phyloP scores from a whole-genome alignment of 2,113 vertebrate species.

The Ochotona curzoniae region DNA sequence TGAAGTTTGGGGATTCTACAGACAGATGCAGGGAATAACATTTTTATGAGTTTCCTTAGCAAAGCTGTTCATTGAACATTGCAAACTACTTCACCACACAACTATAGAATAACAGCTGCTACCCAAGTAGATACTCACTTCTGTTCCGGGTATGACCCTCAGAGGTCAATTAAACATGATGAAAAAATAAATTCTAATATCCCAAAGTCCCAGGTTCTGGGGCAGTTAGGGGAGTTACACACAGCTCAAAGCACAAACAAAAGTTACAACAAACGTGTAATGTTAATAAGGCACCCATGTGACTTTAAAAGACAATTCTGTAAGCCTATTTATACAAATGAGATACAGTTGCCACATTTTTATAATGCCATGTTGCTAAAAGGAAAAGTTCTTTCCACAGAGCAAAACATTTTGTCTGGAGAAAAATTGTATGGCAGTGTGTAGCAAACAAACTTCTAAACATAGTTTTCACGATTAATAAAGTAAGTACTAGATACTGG shows the following conservation, averaged over 20 bases:
- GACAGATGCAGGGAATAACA: not conserved
- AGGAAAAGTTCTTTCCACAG: constrained; percentile 37
- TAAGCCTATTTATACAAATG: constrained; percentile 46
- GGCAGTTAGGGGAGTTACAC: not conserved
- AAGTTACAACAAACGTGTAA: constrained; percentile 42
- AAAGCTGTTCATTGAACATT: not conserved
- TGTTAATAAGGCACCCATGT: constrained; percentile 5
- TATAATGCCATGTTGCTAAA: constrained; percentile 34
- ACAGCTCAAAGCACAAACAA: constrained; percentile 53
- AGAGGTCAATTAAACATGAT: constrained; percentile 18
- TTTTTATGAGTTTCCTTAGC: constrained; percentile 33
- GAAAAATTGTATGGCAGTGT: not conserved
- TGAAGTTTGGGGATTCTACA: not conserved
- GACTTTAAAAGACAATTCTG: constrained; percentile 39
- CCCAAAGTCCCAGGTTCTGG: not conserved
- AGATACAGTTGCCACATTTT: constrained; percentile 40
- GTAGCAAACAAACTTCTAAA: constrained; percentile 48
- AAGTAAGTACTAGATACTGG: constrained; percentile 7
- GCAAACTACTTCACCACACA: constrained; percentile 40
- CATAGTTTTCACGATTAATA: constrained; percentile 46
- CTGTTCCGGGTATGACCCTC: constrained; percentile 43
- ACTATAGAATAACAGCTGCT: constrained; percentile 26
- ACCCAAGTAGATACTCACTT: constrained; percentile 20
- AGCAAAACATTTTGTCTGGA: constrained; percentile 36
- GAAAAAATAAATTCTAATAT: constrained; percentile 11